These are phyloP conservation scores for Rana temporaria DNA, from an alignment of 2,113 vertebrate genomes.

Conservation along the genomic window DNA sequence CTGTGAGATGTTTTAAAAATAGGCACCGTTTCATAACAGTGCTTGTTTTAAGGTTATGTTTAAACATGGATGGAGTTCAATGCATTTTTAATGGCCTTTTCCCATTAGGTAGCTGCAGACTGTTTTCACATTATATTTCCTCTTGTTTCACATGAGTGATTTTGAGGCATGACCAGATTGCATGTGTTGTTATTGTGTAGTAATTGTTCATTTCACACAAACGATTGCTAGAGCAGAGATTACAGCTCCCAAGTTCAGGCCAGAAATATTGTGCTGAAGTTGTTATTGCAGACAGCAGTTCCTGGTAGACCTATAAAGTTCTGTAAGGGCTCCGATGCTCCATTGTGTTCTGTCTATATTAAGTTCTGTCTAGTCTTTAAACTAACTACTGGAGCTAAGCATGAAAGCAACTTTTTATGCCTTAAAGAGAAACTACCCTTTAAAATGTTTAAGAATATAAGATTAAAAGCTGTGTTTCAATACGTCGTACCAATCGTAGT, in stretches of 20 bases:
- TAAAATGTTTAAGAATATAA: no score
- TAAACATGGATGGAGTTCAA: conserved; percentile 24
- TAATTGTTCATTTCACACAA: conserved; percentile 18
- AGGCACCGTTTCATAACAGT: background rate
- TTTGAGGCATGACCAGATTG: conserved; percentile 20
- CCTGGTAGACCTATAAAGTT: background rate
- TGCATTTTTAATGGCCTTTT: conserved; percentile 40
- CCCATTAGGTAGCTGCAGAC: conserved; percentile 34
- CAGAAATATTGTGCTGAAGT: background rate
- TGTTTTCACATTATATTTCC: conserved; percentile 36
- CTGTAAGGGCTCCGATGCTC: background rate
- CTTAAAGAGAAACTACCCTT: no score
- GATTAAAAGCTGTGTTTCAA: no score
- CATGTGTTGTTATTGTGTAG: conserved; percentile 26
- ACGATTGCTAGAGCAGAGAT: background rate
- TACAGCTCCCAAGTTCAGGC: conserved; percentile 1
- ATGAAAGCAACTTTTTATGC: no score
- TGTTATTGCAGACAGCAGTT: background rate
- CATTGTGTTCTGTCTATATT: background rate
- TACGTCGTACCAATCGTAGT: no score
- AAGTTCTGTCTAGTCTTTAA: no score
- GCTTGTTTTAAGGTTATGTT: conserved; percentile 4
- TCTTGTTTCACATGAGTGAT: conserved; percentile 41
- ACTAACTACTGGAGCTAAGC: no score
- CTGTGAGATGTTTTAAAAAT: background rate